A percentile compares a stretch with the other conserved stretches of the same genome.
phyloP scores from a whole-genome alignment of 1,140 invertebrate genomes.

The Drosophila bifasciata region DNA sequence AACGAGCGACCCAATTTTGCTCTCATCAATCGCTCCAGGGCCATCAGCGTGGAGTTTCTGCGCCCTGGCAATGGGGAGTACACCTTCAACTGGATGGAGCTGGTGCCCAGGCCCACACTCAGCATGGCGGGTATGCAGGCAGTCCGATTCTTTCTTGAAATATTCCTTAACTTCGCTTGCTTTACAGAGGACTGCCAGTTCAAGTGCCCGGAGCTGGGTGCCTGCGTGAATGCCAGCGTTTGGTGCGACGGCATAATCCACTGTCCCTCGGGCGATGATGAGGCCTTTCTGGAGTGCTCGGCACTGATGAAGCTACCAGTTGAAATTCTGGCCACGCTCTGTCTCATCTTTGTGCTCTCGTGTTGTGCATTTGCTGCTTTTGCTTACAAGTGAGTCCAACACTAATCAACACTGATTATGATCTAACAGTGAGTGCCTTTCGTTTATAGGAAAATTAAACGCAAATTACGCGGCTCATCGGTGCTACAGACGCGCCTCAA shows the following conservation, averaged over 20 bases:
- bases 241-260: slow-evolving; percentile 94
- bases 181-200: slow-evolving; percentile 89
- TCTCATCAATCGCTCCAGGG: slow-evolving; percentile 85
- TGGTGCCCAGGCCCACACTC: slow-evolving; percentile 87
- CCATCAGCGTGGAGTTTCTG: slow-evolving; percentile 91
- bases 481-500: slow-evolving; percentile 91
- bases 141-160: no score
- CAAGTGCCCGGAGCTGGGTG: slow-evolving; percentile 93
- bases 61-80: slow-evolving; percentile 90
- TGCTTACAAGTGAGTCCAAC: slow-evolving; percentile 74
- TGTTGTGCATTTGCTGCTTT: slow-evolving; percentile 80
- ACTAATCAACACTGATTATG: background rate
- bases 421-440: background rate
- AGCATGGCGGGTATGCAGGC: slow-evolving; percentile 69
- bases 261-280: slow-evolving; percentile 94
- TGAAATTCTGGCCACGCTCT: slow-evolving; percentile 87
- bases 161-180: background rate
- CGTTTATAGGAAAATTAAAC: slow-evolving; percentile 80
- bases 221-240: slow-evolving; percentile 93
- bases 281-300: slow-evolving; percentile 91
- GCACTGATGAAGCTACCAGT: slow-evolving; percentile 89
- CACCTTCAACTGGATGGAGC: slow-evolving; percentile 92
- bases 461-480: slow-evolving; percentile 88
- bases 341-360: slow-evolving; percentile 83
- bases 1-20: slow-evolving; percentile 84